Evolutionary conservation across 2,888 invertebrate genomes (phyloP).

Genomic region (Troilus luridus): DNA sequence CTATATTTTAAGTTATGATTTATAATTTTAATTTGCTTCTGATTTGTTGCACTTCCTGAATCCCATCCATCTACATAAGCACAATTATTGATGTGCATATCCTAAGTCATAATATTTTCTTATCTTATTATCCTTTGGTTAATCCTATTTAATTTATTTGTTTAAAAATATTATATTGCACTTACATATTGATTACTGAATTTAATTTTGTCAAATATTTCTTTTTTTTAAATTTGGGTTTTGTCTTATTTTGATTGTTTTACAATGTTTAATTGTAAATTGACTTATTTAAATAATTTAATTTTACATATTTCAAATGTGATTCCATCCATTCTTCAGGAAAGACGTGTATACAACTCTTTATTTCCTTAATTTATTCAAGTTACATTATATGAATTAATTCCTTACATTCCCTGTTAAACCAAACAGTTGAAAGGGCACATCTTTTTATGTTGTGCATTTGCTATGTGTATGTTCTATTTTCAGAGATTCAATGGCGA

Average conservation of each 20-base stretch:
- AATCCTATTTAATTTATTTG: background rate
- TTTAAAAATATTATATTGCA: background rate
- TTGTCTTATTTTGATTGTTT: background rate
- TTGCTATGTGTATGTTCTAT: constrained; percentile 65
- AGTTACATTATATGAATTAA: constrained; percentile 4
- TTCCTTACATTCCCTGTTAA: constrained; percentile 44
- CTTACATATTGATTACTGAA: constrained; percentile 28
- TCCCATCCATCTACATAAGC: constrained; percentile 28
- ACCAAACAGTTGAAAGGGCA: constrained; percentile 55
- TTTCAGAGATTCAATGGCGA: constrained; percentile 64
- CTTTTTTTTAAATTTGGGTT: constrained; percentile 29
- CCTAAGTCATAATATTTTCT: background rate
- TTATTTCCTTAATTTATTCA: constrained; percentile 17
- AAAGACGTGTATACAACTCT: constrained; percentile 9
- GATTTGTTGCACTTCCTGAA: constrained; percentile 51
- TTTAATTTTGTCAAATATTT: background rate
- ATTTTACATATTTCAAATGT: background rate
- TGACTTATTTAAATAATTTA: background rate
- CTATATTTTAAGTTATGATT: constrained; percentile 56
- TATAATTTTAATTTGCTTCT: constrained; percentile 54
- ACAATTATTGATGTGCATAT: constrained; percentile 55
- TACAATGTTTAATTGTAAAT: constrained; percentile 1
- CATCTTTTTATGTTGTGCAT: constrained; percentile 64
- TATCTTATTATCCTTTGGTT: constrained; percentile 19
- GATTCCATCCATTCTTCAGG: constrained; percentile 33